Evolutionary conservation across 2,113 vertebrate genomes (phyloP).

Genomic region (Panthera leo): DNA sequence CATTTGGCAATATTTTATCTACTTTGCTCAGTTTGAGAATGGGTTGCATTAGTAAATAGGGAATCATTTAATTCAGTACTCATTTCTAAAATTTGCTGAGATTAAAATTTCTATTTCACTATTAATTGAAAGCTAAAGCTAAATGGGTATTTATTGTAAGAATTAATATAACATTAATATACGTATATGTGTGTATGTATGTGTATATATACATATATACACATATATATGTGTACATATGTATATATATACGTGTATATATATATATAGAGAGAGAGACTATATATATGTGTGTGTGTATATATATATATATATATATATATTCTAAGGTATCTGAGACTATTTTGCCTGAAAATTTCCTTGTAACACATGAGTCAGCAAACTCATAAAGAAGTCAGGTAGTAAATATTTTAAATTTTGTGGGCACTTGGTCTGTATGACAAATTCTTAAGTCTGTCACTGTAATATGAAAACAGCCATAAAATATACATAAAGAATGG

Average conservation of each 20-base stretch:
- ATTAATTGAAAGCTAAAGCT: neutral
- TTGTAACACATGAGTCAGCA: neutral
- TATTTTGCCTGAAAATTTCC: neutral
- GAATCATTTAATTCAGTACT: neutral
- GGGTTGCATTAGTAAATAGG: neutral
- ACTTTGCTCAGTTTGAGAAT: neutral
- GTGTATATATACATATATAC: no score
- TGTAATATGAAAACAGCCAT: neutral
- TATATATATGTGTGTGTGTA: no score
- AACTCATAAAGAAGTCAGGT: neutral
- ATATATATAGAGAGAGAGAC: no score
- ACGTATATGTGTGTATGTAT: no score
- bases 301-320: neutral
- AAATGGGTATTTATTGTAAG: neutral
- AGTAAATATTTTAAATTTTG: neutral
- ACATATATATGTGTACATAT: no score
- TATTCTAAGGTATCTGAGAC: neutral
- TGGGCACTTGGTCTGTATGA: accelerated
- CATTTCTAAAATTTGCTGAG: neutral
- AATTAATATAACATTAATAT: neutral
- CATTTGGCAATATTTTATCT: neutral
- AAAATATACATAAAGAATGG: neutral
- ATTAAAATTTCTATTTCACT: neutral
- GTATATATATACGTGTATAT: no score
- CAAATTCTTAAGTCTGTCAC: neutral